Evolutionary conservation across 2,888 invertebrate species (phyloP), one percentile per base, ranked within the genome.

Genomic region (Malthinus seriepunctatus): DNA sequence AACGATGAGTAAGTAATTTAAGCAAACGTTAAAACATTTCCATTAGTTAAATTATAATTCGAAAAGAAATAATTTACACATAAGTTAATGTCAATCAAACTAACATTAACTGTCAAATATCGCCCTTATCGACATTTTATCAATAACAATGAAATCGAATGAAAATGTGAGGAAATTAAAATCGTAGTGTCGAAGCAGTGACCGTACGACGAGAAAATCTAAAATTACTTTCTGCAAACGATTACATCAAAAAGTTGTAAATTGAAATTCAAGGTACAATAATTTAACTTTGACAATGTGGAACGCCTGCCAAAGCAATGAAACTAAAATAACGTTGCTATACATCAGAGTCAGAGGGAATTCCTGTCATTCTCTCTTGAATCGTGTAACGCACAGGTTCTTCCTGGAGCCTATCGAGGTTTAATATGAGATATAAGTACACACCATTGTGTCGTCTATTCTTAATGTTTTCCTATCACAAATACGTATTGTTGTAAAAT

Each of bases 261-360:
- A 62, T 55, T 55, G 58, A 62, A 59, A 62, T 59, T 55, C 54
- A 51, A 52, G 47, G 51, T 53, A 56, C 38, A 58, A 60, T 62
- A 62, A 60, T 56, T 62, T 60, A 62, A 59, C 12, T 56, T 62
- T 53, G 62, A 49, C 53, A 50, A 44, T 12, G 32, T 51, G 49
- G 33, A 59, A 47, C 56, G 59, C 52, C 56, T 59, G 56, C 62
- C 59, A 60, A 60, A 54, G 59, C 56, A 60, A 56, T 56, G 62
- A 62, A 62, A 62, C 62, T 56, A 60, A 62, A 59, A 60, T 62
- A 62, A 62, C 62, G 52, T 34, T 53, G 35, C 59, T 60, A 56
- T 60, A 62, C 61, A 62, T 62, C 57, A 62, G 53, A 61, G 54
- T 62, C 57, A 54, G 51, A 62, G 61, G 54, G 51, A 62, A 57